These are phyloP conservation scores for Xenopus laevis DNA, from an alignment of 2,113 vertebrate genomes.

Conservation along the genomic window DNA sequence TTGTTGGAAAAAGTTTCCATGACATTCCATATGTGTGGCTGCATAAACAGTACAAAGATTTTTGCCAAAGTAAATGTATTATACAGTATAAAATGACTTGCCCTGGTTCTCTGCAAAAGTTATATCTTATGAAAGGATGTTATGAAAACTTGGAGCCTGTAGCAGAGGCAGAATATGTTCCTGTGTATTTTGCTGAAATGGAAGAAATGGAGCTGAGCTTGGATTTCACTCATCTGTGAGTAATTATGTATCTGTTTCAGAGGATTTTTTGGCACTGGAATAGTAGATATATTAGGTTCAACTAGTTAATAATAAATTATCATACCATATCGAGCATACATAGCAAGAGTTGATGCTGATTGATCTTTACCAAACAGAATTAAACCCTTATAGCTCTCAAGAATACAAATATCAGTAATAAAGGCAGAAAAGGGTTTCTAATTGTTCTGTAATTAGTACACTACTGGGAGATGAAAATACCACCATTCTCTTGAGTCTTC, in stretches of 20 bases:
- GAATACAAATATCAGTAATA: not conserved
- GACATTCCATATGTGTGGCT: too few relatives aligned
- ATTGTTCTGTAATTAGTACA: conserved; percentile 1
- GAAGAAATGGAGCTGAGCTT: conserved; percentile 15
- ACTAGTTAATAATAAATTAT: not conserved
- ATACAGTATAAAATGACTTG: too few relatives aligned
- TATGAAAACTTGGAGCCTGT: not conserved
- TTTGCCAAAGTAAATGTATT: too few relatives aligned
- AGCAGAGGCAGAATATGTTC: not conserved
- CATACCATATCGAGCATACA: not conserved
- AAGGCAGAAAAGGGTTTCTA: not conserved
- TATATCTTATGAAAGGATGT: too few relatives aligned
- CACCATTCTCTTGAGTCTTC: not conserved
- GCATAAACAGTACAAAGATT: too few relatives aligned
- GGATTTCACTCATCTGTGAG: conserved; percentile 53
- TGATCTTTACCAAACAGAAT: not conserved
- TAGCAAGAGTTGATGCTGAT: not conserved
- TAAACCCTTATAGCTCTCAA: not conserved
- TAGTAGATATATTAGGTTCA: too few relatives aligned
- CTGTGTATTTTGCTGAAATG: not conserved
- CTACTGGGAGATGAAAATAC: not conserved
- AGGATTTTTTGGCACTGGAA: conserved; percentile 35
- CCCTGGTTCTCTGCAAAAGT: not conserved
- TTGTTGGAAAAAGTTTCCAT: too few relatives aligned
- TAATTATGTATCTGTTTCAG: conserved; percentile 44